These are phyloP conservation scores for Cylas formicarius DNA, from an alignment of 1,140 invertebrate genomes.

Conservation along the genomic window DNA sequence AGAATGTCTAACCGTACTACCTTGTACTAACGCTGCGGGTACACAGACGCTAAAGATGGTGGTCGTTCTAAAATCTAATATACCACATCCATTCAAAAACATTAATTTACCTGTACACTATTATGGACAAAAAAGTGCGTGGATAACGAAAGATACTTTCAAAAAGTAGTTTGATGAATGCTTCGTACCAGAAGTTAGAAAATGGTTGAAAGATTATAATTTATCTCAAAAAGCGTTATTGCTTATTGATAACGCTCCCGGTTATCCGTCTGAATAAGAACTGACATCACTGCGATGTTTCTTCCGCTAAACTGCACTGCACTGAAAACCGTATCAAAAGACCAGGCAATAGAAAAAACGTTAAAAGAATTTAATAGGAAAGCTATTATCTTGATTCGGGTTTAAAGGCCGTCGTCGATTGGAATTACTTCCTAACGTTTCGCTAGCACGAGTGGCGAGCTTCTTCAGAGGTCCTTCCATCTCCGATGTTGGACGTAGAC, in stretches of 20 bases:
- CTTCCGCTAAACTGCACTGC: too few relatives aligned
- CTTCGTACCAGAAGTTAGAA: conserved; percentile 37
- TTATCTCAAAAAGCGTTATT: conserved; percentile 39
- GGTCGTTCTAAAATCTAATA: conserved; percentile 40
- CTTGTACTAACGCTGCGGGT: conserved; percentile 34
- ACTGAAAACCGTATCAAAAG: conserved; percentile 32
- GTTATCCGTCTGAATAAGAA: too few relatives aligned
- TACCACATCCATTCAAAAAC: conserved; percentile 37
- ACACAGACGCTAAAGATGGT: conserved; percentile 36
- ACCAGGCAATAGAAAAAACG: conserved; percentile 33
- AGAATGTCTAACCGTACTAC: conserved; percentile 38
- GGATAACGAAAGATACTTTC: conserved; percentile 39
- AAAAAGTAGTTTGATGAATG: conserved; percentile 37
- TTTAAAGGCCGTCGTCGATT: too few relatives aligned
- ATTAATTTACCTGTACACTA: too few relatives aligned
- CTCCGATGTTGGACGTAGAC: too few relatives aligned
- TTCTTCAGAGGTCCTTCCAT: too few relatives aligned
- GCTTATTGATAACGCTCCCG: conserved; percentile 37
- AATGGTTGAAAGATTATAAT: conserved; percentile 37
- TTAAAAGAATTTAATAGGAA: conserved; percentile 29
- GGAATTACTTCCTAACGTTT: too few relatives aligned
- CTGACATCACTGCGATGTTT: too few relatives aligned
- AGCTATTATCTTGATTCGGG: conserved; percentile 22
- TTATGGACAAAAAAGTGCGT: conserved; percentile 32
- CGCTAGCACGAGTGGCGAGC: too few relatives aligned